Evolutionary conservation across 2,113 vertebrate species (phyloP), one percentile per base, ranked within the genome.

Genomic region (Corynorhinus townsendii): DNA sequence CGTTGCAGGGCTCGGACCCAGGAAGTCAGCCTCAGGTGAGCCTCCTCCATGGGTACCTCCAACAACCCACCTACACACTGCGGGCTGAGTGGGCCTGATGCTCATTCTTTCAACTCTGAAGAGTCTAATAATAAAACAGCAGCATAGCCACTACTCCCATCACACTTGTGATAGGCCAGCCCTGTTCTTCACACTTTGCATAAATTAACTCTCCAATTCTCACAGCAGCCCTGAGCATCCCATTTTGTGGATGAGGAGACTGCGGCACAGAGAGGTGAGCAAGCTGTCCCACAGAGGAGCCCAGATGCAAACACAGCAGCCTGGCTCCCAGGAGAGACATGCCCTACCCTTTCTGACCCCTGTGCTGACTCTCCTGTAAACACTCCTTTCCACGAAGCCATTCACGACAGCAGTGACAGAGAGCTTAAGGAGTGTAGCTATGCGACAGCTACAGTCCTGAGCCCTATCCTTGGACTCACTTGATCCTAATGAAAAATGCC

Each of bases 361-460:
- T 22, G 0, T 0, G 8, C 33, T 3, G 20, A 54, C 38, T 30
- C 72, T 73, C 64, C 28, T 0, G 0, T 30, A 35, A 43, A 24
- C 35, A 24, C 35, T 0, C 2, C 6, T 2, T 20, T 33, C 79
- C 56, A 20, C 7, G 12, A 3, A 83, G 33, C 66, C 68, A 2
- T 1, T 1, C 9, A 38, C 0, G 0, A 40, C 12, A 9, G 17
- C 16, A 47, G 33, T 0, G 11, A 20, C 45, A 52, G 54, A 26
- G 33, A 7, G 62, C n/a, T 54, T 1, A 1, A 0, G 6, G 80
- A 59, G 11, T 2, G 26, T 0, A 11, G 5, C 17, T 43, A 2
- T 38, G 49, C 1, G 3, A 22, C 62, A 10, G 7, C 11, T 20
- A 19, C 38, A 20, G 22, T 6, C 43, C 52, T 47, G 26, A 87